Evolutionary conservation across 1,140 invertebrate species (phyloP), one percentile per base, ranked within the genome.

Genomic region (Lutraria rhynchaena): DNA sequence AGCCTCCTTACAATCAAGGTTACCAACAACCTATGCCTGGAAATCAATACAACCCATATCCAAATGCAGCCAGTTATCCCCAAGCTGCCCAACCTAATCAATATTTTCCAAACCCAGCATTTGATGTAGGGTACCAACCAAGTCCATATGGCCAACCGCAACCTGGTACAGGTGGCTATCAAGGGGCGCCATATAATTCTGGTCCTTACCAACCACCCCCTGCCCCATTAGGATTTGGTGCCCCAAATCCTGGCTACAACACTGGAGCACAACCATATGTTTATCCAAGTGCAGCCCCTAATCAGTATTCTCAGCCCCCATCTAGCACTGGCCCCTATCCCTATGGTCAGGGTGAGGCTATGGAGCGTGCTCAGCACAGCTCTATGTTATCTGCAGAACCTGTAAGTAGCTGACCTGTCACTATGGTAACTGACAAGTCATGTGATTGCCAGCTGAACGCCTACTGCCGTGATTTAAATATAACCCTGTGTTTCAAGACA

Each of bases 391-490:
- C 53, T 22, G 65, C 76, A 49, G 63, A 65, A 67, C 76, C 76
- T 70, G 76, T 80, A 80, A 80, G 76, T 80, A 80, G 58, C 44
- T 73, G 70, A 73, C 70, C 31, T 73, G 70, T 57, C 44, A 24
- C 44, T 41, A 67, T 49, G 24, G 63, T 24, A 46, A 67, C 41
- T 44, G 13, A 67, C 44, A 49, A 41, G 63, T 49, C 63, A 67
- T 67, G 63, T 49, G 55, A 46, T 60, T 75, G 71, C 71, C 53
- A 75, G 55, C 71, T 75, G 73, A 75, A 75, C 73, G n/a, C 41
- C 57, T 75, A 35, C 71, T 74, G 61, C 63, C 31, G 63, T 67
- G 63, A 67, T 61, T 61, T 61, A 61, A n/a, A 22, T 46, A 19
- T 44, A 60, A 27, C n/a, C 1, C 1, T 41, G 33, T 67, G 41